A percentile compares a stretch with the other conserved stretches of the same genome.
Evolutionary conservation across 2,888 invertebrate species (phyloP).

Genomic region (Azorinus chamasolen): DNA sequence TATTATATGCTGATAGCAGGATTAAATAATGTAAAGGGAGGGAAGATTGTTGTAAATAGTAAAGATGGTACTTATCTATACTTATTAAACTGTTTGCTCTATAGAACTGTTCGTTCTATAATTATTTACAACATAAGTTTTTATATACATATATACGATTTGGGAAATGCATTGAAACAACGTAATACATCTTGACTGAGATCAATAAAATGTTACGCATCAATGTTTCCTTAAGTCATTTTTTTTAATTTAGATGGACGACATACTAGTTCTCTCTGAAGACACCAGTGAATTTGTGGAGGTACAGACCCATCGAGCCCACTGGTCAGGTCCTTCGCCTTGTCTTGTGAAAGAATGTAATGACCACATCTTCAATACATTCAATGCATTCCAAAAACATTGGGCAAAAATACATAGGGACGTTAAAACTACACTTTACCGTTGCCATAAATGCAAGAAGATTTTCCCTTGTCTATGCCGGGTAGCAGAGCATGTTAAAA

Average conservation of each 20-base stretch:
- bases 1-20: too few relatives aligned
- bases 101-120: background rate
- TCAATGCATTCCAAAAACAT: background rate
- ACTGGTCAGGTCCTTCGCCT: background rate
- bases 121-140: background rate
- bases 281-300: background rate
- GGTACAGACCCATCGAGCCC: background rate
- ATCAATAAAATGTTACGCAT: too few relatives aligned
- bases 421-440: background rate
- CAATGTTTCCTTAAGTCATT: background rate
- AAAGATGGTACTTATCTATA: background rate
- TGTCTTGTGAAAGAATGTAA: background rate
- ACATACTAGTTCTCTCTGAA: background rate
- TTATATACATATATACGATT: background rate
- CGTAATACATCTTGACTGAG: too few relatives aligned
- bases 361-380: background rate
- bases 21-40: too few relatives aligned
- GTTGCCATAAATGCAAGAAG: background rate
- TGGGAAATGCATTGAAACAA: too few relatives aligned
- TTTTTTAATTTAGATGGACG: background rate
- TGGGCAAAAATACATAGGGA: background rate
- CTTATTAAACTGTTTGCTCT: background rate
- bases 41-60: background rate
- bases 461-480: background rate
- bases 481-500: background rate